Evolutionary conservation across 1,140 invertebrate species (phyloP), one percentile per base, ranked within the genome.

Genomic region (Drosophila ohnishii): DNA sequence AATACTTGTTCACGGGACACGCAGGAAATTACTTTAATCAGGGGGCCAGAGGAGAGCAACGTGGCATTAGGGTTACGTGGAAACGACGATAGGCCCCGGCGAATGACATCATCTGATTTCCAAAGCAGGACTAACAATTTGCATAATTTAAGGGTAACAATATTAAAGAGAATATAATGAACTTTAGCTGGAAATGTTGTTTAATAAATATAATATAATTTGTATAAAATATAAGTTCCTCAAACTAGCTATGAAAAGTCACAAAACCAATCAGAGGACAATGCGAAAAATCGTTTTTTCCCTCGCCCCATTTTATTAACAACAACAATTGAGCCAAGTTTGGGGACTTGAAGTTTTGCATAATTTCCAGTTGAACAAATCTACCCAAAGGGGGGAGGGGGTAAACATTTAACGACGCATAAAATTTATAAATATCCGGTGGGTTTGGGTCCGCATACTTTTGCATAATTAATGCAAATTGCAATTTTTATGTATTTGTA

Each of bases 11-110:
- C 39, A 28, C 1, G 25, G 56, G 53, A 42, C 60, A 67, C 45
- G 47, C 70, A 78, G 80, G 75, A 82, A 82, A 82, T 82, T 82
- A 82, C 80, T 75, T 82, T 75, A 82, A 82, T 73, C 70, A 74
- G 62, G 28, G 58, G 10, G 44, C 45, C 63, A 64, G 55, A 19
- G 32, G 30, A 35, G 62, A 35, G 22, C 40, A 45, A 48, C 51
- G 22, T 57, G 42, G 28, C 28, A 70, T 40, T 40, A 34, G 65
- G 51, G 51, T 57, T 58, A 34, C 42, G 19, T 25, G 34, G 66
- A 66, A 47, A 45, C 47, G 39, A 25, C 61, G 7, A 65, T 53
- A 25, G 65, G 35, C 28, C 35, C 35, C 32, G 14, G 14, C 51
- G 28, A 34, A 51, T 22, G 37, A 47, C 56, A 61, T 61, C 25